Conservation (phyloP, 2,888 invertebrate genomes). For the Cactoblastis cactorum region DNA sequence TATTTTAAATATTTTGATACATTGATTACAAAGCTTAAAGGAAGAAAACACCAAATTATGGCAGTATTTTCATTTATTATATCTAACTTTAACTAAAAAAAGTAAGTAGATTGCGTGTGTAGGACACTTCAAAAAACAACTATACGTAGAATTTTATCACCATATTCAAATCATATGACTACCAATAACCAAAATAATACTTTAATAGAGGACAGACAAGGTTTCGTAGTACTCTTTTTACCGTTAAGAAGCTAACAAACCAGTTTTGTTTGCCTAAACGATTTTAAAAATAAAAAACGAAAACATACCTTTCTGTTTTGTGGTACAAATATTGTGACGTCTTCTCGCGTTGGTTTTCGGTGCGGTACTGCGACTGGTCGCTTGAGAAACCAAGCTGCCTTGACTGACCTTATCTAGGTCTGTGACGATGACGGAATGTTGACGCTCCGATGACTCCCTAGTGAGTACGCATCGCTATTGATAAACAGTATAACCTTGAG, state of each 20-base stretch:
- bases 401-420: constrained; percentile 51
- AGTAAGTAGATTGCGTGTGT: no score
- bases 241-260: constrained; percentile 4
- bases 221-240: background rate
- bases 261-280: constrained; percentile 14
- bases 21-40: no score
- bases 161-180: background rate
- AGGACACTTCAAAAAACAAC: no score
- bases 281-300: constrained; percentile 33
- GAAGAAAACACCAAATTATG: no score
- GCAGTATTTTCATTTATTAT: no score
- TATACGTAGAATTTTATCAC: no score
- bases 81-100: no score
- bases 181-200: background rate
- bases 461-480: background rate
- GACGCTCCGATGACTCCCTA: constrained; percentile 27
- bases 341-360: constrained; percentile 35
- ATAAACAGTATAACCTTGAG: background rate
- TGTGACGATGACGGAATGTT: constrained; percentile 50
- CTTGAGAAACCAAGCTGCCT: constrained; percentile 22
- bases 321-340: constrained; percentile 25
- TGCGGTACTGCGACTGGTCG: constrained; percentile 31
- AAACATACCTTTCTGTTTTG: constrained; percentile 44
- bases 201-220: no score
- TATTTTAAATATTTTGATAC: no score